Evolutionary conservation across 2,113 vertebrate species (phyloP).

Genomic region (Sialia sialis): DNA sequence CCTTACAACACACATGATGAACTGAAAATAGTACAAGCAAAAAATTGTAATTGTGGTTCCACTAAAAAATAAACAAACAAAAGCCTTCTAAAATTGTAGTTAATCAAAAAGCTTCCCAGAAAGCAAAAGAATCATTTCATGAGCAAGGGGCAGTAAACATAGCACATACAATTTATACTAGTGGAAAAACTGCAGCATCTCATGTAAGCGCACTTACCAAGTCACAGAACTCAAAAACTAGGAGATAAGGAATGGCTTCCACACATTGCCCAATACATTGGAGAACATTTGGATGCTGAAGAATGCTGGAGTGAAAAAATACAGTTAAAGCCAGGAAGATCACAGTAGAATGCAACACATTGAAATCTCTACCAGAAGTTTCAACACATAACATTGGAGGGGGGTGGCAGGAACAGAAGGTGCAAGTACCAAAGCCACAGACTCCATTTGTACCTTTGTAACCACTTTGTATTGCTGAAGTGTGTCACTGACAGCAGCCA

Average conservation of each 20-base stretch:
- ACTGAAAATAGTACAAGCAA: neutral
- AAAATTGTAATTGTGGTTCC: neutral
- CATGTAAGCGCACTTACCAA: constrained; percentile 79
- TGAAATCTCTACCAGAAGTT: neutral
- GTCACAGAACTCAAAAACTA: constrained; percentile 95
- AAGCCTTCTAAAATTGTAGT: neutral
- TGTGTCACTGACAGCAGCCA: neutral
- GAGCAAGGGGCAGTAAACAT: neutral
- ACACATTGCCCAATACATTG: constrained; percentile 93
- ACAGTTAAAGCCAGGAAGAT: neutral
- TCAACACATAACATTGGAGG: neutral
- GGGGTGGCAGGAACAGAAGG: neutral
- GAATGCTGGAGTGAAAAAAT: constrained; percentile 58
- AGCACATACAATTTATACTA: neutral
- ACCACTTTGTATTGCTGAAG: neutral
- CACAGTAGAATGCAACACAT: neutral
- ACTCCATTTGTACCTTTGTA: neutral
- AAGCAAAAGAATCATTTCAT: neutral
- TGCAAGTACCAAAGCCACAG: neutral
- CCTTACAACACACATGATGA: neutral
- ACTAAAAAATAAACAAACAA: neutral
- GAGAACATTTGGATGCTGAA: constrained; percentile 93
- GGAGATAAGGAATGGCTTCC: constrained; percentile 91
- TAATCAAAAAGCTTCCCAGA: neutral
- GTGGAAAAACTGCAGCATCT: neutral